These are phyloP conservation scores for Cynocephalus volans DNA, from an alignment of 2,113 vertebrate genomes.

Conservation along the genomic window DNA sequence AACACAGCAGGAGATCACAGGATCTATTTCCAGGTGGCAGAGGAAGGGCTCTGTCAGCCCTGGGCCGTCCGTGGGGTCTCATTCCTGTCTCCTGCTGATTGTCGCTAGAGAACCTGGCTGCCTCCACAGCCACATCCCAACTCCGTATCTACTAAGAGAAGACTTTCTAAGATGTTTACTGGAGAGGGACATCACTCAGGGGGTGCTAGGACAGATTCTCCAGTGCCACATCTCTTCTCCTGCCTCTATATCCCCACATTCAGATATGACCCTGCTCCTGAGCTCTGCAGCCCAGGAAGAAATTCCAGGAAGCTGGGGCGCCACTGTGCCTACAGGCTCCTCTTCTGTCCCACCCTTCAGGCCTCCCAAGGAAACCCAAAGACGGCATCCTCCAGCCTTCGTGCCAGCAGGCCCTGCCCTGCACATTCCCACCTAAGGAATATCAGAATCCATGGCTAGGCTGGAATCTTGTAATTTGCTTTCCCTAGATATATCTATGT, in stretches of 20 bases:
- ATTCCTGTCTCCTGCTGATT: neutral
- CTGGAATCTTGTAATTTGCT: neutral
- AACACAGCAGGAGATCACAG: neutral
- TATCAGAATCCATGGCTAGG: no score
- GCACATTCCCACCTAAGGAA: no score
- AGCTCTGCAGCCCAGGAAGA: neutral
- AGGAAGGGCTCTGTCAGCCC: neutral
- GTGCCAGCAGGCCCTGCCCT: neutral
- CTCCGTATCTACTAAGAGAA: no score
- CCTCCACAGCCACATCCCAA: neutral
- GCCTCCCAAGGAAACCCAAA: neutral
- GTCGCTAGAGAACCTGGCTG: neutral
- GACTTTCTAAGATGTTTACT: neutral
- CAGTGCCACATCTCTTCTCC: neutral
- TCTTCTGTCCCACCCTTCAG: neutral
- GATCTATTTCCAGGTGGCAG: fast-evolving
- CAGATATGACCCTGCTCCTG: neutral
- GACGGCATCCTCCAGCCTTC: neutral
- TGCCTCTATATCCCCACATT: fast-evolving
- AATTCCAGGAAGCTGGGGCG: neutral
- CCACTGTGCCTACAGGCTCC: neutral
- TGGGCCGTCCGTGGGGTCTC: fast-evolving
- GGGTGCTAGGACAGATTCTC: neutral
- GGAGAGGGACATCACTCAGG: neutral
- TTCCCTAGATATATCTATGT: neutral